These are phyloP conservation scores for Mormyrus hasselquistii DNA, from an alignment of 2,797 vertebrate species.

Conservation along the genomic window DNA sequence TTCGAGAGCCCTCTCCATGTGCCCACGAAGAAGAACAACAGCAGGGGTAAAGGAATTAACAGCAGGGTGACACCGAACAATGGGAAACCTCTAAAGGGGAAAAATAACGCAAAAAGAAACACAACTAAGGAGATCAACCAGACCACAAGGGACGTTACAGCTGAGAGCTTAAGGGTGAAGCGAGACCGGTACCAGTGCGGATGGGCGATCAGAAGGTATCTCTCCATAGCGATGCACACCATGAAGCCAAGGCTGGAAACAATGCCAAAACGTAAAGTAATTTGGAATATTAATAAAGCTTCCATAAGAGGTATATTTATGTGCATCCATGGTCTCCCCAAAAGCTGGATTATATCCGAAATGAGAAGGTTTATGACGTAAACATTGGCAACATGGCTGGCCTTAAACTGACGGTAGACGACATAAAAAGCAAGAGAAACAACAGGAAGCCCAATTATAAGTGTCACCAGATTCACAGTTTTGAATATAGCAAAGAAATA, in stretches of 20 bases:
- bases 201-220: constrained; percentile 33
- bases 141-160: constrained; percentile 9
- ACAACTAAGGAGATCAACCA: constrained; percentile 10
- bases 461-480: constrained; percentile 13
- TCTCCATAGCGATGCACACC: constrained; percentile 36
- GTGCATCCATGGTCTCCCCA: not conserved
- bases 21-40: constrained; percentile 30
- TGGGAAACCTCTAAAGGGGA: too few relatives aligned
- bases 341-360: constrained; percentile 30
- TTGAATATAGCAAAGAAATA: too few relatives aligned
- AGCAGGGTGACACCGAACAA: not conserved
- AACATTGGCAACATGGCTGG: constrained; percentile 21
- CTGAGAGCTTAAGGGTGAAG: constrained; percentile 18
- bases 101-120: too few relatives aligned
- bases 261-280: too few relatives aligned
- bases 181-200: constrained; percentile 35
- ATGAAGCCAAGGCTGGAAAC: constrained; percentile 33
- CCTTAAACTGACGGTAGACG: constrained; percentile 24
- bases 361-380: constrained; percentile 37
- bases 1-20: constrained; percentile 31
- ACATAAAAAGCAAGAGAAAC: constrained; percentile 26
- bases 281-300: too few relatives aligned
- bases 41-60: constrained; percentile 30
- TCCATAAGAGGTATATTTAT: too few relatives aligned
- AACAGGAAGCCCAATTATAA: constrained; percentile 28